Evolutionary conservation across 1,140 invertebrate genomes (phyloP).

Genomic region (Bombus balteatus): DNA sequence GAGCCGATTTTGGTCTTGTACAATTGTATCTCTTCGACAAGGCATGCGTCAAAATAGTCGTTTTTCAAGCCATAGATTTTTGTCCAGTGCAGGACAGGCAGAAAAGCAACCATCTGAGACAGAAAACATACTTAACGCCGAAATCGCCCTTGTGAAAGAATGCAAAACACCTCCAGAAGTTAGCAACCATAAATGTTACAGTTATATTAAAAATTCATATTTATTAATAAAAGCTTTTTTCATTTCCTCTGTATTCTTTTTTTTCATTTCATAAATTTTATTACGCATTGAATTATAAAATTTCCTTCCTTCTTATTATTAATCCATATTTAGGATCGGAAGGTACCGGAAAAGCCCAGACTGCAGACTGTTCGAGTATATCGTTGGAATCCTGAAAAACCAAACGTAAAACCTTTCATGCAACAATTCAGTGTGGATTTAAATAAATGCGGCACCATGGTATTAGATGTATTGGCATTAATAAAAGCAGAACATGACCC

Average conservation of each 20-base stretch:
- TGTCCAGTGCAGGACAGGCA: conserved; percentile 10
- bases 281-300: neutral
- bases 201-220: neutral
- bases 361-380: conserved; percentile 95
- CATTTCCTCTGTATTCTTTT: neutral
- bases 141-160: neutral
- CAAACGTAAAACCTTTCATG: conserved; percentile 87
- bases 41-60: neutral
- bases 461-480: conserved; percentile 93
- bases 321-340: conserved; percentile 15
- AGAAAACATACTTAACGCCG: neutral
- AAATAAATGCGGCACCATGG: conserved; percentile 90
- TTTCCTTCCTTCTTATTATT: neutral
- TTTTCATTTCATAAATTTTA: neutral
- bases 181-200: conserved; percentile 39
- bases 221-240: neutral
- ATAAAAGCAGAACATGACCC: conserved; percentile 95
- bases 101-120: neutral
- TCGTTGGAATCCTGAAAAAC: conserved; percentile 96
- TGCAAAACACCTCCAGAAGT: conserved; percentile 48
- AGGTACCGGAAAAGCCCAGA: conserved; percentile 53
- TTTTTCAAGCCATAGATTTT: conserved; percentile 14
- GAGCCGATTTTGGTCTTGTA: conserved; percentile 22
- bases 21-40: conserved; percentile 18
- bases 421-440: conserved; percentile 91